These are phyloP conservation scores for Gambusia yucatana DNA, from an alignment of 2,797 vertebrate species.

Conservation along the genomic window DNA sequence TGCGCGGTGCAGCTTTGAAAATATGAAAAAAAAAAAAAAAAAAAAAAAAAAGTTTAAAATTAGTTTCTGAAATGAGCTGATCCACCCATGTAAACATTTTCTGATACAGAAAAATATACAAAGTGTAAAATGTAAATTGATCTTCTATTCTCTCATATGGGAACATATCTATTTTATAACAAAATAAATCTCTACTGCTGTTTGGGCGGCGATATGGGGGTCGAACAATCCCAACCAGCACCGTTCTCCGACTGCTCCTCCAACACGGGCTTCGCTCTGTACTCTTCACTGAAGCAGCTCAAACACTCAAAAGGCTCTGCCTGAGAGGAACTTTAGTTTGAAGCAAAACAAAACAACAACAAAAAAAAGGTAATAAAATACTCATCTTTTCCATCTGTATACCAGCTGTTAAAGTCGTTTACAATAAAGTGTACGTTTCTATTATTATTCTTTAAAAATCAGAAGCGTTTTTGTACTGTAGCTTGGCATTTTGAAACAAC, in stretches of 20 bases:
- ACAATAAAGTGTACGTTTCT: slow-evolving; percentile 84
- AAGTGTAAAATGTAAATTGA: slow-evolving; percentile 74
- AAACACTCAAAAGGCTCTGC: slow-evolving; percentile 92
- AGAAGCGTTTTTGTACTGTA: slow-evolving; percentile 71
- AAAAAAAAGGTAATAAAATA: slow-evolving; percentile 81
- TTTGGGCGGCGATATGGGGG: slow-evolving; percentile 57
- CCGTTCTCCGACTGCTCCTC: slow-evolving; percentile 46
- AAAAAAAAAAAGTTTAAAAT: neutral
- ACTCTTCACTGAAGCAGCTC: slow-evolving; percentile 91
- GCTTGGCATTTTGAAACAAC: slow-evolving; percentile 85
- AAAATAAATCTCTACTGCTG: slow-evolving; percentile 81
- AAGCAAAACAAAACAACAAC: slow-evolving; percentile 45
- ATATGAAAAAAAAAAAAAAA: slow-evolving; percentile 43
- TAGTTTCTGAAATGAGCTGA: slow-evolving; percentile 75
- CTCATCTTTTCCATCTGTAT: slow-evolving; percentile 75
- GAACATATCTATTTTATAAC: slow-evolving; percentile 76
- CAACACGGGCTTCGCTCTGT: slow-evolving; percentile 57
- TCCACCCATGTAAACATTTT: slow-evolving; percentile 84
- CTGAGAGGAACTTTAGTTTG: slow-evolving; percentile 87
- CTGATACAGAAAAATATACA: slow-evolving; percentile 87
- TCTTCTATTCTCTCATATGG: slow-evolving; percentile 68
- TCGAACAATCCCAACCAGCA: slow-evolving; percentile 60
- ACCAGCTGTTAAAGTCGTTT: slow-evolving; percentile 85
- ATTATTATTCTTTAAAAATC: slow-evolving; percentile 83
- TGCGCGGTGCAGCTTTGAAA: slow-evolving; percentile 37